These are phyloP conservation scores for Pyrocephalus nanus DNA, from an alignment of 2,797 vertebrate genomes.

Conservation along the genomic window DNA sequence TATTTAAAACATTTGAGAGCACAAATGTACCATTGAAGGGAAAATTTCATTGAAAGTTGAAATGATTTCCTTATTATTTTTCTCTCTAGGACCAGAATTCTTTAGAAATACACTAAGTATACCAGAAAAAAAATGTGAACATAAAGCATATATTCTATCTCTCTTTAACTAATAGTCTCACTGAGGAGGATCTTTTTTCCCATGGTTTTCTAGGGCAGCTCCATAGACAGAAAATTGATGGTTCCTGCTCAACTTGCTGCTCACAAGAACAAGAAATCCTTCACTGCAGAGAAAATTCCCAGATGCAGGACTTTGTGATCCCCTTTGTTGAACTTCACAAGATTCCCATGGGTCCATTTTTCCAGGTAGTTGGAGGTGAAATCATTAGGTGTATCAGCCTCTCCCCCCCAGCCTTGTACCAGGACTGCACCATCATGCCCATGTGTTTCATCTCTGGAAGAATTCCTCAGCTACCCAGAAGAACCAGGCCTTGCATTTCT, in stretches of 20 bases:
- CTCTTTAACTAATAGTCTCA: background rate
- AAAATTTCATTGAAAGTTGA: background rate
- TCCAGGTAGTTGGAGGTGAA: background rate
- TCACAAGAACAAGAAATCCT: background rate
- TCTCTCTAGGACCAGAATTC: background rate
- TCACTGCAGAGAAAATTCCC: background rate
- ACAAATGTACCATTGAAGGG: background rate
- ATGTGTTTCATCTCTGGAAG: background rate
- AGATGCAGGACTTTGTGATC: background rate
- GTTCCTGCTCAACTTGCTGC: background rate
- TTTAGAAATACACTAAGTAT: background rate
- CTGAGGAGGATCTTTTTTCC: background rate
- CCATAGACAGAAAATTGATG: background rate
- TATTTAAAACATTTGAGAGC: background rate
- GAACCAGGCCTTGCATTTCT: background rate
- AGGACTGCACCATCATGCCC: background rate
- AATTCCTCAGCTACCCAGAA: background rate
- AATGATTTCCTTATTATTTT: background rate
- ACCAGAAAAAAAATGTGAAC: background rate
- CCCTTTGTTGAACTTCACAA: background rate
- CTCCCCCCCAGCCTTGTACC: background rate
- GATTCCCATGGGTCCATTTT: background rate
- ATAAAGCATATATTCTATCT: background rate
- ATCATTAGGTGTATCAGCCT: rapidly evolving
- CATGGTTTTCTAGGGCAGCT: background rate